phyloP scores from a whole-genome alignment of 2,797 vertebrate species.

The Geotrypetes seraphini region DNA sequence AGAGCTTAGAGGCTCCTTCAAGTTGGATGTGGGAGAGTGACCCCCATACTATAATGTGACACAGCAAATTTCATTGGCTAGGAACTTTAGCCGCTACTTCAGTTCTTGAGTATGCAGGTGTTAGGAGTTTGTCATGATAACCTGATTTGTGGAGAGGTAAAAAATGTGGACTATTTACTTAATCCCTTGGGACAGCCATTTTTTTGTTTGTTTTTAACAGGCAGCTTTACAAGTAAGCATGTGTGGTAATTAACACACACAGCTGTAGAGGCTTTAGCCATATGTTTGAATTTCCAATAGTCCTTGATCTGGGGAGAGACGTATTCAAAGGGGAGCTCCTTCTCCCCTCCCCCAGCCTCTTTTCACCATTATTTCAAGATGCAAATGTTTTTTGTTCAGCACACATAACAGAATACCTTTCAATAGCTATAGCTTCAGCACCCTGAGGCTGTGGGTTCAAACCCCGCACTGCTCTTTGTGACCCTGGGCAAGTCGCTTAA shows the following conservation, averaged over 20 bases:
- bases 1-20: constrained; percentile 9
- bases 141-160: constrained; percentile 39
- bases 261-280: constrained; percentile 48
- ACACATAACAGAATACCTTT: too few relatives aligned
- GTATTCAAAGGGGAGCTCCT: constrained; percentile 32
- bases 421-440: too few relatives aligned
- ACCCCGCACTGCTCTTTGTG: too few relatives aligned
- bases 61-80: constrained; percentile 5
- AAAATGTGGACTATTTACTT: constrained; percentile 56
- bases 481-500: too few relatives aligned
- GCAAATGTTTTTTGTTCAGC: constrained; percentile 18
- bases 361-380: constrained; percentile 28
- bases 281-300: constrained; percentile 62
- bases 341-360: constrained; percentile 17
- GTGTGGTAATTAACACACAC: constrained; percentile 61
- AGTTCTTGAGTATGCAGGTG: constrained; percentile 33
- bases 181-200: constrained; percentile 53
- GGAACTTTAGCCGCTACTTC: constrained; percentile 16
- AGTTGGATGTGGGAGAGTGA: constrained; percentile 15
- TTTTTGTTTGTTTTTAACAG: too few relatives aligned
- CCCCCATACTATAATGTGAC: constrained; percentile 4
- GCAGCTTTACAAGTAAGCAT: constrained; percentile 56
- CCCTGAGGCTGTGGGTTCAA: too few relatives aligned
- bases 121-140: constrained; percentile 19
- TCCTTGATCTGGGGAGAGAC: too few relatives aligned